Evolutionary conservation across 2,888 invertebrate genomes (phyloP), one percentile per base, ranked within the genome.

Genomic region (Cartodere bifasciata): DNA sequence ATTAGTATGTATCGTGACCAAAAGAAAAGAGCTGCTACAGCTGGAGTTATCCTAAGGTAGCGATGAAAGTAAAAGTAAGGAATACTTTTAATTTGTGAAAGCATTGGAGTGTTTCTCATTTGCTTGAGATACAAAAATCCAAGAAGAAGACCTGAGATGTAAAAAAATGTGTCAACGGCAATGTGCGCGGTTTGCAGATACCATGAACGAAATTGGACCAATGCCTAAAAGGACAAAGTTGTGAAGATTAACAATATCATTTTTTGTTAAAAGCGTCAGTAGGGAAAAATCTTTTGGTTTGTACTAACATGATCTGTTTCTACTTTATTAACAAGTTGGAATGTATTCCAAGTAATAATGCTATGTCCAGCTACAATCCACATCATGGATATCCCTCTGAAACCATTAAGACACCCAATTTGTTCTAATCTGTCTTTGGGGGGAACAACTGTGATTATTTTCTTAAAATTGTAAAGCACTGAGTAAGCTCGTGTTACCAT

Each of bases 111-210:
- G 6, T 34, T 34, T 2, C 9, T 25, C 4, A 28, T 25, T 7
- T 17, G 41, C 43, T 58, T 59, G 4, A 63, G 36, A 34, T 62
- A 54, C 2, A 54, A 39, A 35, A 64, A 68, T 2, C 70, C 62
- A 32, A 67, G 62, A 2, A 77, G 52, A 28, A 76, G 53, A 2
- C 76, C 75, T 39, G 72, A 72, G 43, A 76, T 52, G 25, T 70
- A 59, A 47, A 76, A 72, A 51, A 76, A 77, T 0, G 75, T 71
- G 35, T 77, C 76, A 1, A 76, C 76, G 2, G 70, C 65, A 4
- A 71, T 55, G 1, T 67, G 41, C 42, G 59, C 69, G 48, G 67
- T 41, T 52, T 60, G 44, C 14, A 51, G 33, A 32, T 50, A 53
- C 23, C 41, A 44, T 5, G 42, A 35, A 20, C 40, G 40, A 13